Evolutionary conservation across 1,140 invertebrate genomes (phyloP).

Genomic region (Dolichoris vasculosae): DNA sequence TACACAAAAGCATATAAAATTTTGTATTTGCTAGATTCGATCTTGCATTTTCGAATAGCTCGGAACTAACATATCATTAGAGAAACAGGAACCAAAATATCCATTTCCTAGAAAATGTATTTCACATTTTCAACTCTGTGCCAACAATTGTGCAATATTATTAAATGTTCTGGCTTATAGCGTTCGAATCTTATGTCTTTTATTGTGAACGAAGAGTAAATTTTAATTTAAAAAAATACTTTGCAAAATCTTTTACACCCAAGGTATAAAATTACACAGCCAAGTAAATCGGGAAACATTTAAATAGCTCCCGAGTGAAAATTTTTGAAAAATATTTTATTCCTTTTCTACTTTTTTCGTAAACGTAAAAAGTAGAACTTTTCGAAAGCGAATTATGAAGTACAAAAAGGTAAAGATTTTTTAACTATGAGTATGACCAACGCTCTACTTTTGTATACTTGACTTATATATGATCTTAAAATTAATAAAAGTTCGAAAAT

Average conservation of each 20-base stretch:
- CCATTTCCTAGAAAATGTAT: slow-evolving; percentile 28
- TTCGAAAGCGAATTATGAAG: neutral
- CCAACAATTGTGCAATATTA: slow-evolving; percentile 19
- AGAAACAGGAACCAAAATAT: slow-evolving; percentile 28
- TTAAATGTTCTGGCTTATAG: slow-evolving; percentile 19
- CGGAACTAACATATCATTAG: slow-evolving; percentile 29
- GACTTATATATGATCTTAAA: neutral
- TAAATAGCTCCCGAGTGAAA: neutral
- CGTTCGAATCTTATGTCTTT: neutral
- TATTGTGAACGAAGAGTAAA: neutral
- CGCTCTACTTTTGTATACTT: neutral
- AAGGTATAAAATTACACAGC: neutral
- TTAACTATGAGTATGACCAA: neutral
- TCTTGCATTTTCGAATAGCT: slow-evolving; percentile 21
- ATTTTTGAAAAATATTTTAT: neutral
- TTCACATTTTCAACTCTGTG: slow-evolving; percentile 9
- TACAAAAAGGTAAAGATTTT: neutral
- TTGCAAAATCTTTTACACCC: neutral
- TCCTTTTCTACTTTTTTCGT: neutral
- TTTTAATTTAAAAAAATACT: neutral
- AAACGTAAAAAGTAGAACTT: neutral
- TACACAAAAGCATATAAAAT: neutral
- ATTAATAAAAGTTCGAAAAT: neutral
- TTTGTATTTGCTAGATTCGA: slow-evolving; percentile 14
- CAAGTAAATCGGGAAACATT: neutral